phyloP scores from a whole-genome alignment of 2,797 vertebrate species.

The Bovichtus diacanthus region DNA sequence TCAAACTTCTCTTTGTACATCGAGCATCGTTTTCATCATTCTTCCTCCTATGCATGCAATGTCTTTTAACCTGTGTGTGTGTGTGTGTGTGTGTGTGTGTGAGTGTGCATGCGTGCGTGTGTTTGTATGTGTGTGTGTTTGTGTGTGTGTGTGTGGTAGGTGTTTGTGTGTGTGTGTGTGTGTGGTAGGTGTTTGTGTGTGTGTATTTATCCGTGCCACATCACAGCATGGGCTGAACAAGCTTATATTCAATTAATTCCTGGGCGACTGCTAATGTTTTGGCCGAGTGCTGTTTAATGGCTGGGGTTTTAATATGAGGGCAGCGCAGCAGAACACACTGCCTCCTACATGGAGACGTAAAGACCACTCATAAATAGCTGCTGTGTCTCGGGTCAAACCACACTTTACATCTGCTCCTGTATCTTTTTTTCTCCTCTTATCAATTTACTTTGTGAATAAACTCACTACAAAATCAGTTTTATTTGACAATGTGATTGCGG shows the following conservation, averaged over 20 bases:
- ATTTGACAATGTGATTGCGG: neutral
- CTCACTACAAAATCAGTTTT: neutral
- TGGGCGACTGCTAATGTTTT: constrained; percentile 70
- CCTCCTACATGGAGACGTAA: constrained; percentile 43
- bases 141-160: too few species aligned
- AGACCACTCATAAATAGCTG: constrained; percentile 39
- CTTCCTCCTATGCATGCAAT: too few species aligned
- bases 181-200: constrained; percentile 9
- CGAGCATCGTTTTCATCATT: too few species aligned
- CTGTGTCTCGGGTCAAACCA: constrained; percentile 23
- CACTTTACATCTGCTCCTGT: constrained; percentile 2
- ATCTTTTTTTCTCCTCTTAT: constrained; percentile 1
- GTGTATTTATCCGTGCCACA: constrained; percentile 27
- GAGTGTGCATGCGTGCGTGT: too few species aligned
- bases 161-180: neutral
- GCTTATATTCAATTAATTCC: constrained; percentile 82
- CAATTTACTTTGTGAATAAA: neutral
- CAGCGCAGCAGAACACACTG: constrained; percentile 74
- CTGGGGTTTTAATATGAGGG: constrained; percentile 72
- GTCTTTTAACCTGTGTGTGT: too few species aligned
- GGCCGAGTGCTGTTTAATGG: constrained; percentile 75
- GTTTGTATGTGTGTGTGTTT: too few species aligned
- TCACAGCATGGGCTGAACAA: constrained; percentile 76
- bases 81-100: too few species aligned
- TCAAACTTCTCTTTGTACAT: too few species aligned